Evolutionary conservation across 2,888 invertebrate genomes (phyloP), one percentile per base, ranked within the genome.

Genomic region (Nemotelus nigrinus): DNA sequence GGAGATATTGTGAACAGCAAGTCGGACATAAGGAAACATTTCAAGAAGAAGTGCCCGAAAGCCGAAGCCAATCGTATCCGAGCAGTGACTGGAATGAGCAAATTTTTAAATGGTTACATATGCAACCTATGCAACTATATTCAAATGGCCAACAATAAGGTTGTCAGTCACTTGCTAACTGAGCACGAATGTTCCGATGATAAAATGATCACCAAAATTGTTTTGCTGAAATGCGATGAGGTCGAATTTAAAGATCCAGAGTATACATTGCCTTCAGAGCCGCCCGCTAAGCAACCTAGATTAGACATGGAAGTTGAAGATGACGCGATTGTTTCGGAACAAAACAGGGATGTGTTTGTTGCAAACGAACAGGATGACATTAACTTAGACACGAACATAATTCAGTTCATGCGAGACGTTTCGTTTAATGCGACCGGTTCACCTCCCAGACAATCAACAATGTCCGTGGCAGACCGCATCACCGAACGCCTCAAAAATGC

Each of bases 101-200:
- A 43, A 65, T 41, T n/a, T 71, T 41, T 74, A 1, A 6, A 7
- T 2, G 92, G 92, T 0, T 92, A 91, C 82, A 88, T 94, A 2
- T 95, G 95, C 83, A 89, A 89, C 2, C 88, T 90, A 78, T 95
- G 95, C 83, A 91, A 94, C 83, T 95, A 90, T 81, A 89, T 93
- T 2, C 95, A 95, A 85, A 84, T 94, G 80, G 88, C 89, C 4
- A 86, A 89, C 68, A 85, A 87, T 53, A 91, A 91, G 82, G 86
- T 94, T 0, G 89, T 91, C 79, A 88, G 88, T 0, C 95, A 95
- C 82, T 87, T 93, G 76, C 53, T 81, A 47, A 48, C 78, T 0
- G 84, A 87, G 3, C 87, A 87, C 77, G 82, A 79, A 1, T 44
- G 82, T 2, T 58, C 75, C 2, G 76, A 79, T 7, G 78, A 81